Conservation (phyloP, 2,113 vertebrate genomes). For the Otis tarda region DNA sequence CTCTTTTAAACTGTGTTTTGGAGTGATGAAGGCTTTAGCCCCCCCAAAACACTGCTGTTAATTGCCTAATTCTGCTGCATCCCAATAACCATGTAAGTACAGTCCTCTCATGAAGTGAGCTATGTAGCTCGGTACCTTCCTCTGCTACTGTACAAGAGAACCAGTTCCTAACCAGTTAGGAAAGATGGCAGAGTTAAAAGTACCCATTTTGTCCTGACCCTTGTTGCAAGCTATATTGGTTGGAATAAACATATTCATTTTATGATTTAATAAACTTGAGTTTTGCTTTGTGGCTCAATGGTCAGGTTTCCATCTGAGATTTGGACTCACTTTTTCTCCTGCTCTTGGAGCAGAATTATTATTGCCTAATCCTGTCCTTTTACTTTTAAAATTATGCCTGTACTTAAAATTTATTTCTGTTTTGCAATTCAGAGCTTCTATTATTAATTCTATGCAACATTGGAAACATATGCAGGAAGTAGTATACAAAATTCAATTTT, state of each 20-base stretch:
- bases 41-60: background rate
- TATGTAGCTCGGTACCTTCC: background rate
- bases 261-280: background rate
- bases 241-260: background rate
- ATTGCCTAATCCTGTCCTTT: background rate
- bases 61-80: background rate
- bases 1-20: background rate
- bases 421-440: background rate
- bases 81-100: background rate
- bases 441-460: background rate
- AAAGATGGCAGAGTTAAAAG: background rate
- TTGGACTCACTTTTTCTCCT: background rate
- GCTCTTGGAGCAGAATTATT: background rate
- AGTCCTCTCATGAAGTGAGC: background rate
- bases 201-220: background rate
- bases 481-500: background rate
- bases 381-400: background rate
- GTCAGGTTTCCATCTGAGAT: background rate
- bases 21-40: background rate
- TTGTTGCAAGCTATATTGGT: background rate
- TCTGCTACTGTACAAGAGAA: background rate
- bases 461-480: background rate
- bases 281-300: background rate
- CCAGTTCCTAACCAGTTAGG: background rate
- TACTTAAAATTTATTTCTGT: conserved; percentile 18